Percentiles rank a stretch among this genome's conserved stretches.
Conservation (phyloP, 2,888 invertebrate genomes). For the Anoncus sp. region DNA sequence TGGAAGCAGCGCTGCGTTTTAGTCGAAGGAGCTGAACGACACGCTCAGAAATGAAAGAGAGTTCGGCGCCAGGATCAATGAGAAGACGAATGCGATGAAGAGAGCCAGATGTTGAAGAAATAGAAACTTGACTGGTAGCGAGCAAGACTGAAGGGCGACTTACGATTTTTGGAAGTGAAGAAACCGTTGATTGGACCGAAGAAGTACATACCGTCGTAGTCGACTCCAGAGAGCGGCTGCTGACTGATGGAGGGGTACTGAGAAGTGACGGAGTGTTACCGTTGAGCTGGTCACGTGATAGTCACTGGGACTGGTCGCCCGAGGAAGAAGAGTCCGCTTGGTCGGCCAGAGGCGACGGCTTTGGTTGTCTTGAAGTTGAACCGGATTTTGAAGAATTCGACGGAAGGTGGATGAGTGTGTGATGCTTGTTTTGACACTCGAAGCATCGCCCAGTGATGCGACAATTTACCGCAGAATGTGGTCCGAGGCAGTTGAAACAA, state of each 20-base stretch:
- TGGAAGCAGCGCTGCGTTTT: neutral
- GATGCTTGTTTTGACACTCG: conserved; percentile 5
- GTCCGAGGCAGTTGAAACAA: conserved; percentile 35
- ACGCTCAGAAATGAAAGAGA: conserved; percentile 4
- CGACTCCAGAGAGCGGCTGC: neutral
- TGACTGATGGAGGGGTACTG: neutral
- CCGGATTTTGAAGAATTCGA: too few species aligned
- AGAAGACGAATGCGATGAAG: neutral
- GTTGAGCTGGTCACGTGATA: too few species aligned
- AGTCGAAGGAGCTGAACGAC: neutral
- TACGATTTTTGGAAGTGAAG: too few species aligned
- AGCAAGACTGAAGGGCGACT: conserved; percentile 19
- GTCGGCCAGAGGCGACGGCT: too few species aligned
- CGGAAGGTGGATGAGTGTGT: conserved; percentile 22
- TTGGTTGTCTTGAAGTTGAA: too few species aligned
- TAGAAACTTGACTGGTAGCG: neutral
- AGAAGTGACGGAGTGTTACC: too few species aligned
- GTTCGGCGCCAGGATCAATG: conserved; percentile 12
- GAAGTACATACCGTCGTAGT: neutral
- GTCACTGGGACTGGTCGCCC: too few species aligned
- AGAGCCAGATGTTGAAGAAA: neutral
- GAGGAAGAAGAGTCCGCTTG: too few species aligned
- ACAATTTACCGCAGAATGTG: neutral
- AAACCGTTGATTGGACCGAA: neutral
- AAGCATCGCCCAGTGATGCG: neutral